Conservation (phyloP, 92 coral and sea anemone species). For the Parazoanthus atlanticus region DNA sequence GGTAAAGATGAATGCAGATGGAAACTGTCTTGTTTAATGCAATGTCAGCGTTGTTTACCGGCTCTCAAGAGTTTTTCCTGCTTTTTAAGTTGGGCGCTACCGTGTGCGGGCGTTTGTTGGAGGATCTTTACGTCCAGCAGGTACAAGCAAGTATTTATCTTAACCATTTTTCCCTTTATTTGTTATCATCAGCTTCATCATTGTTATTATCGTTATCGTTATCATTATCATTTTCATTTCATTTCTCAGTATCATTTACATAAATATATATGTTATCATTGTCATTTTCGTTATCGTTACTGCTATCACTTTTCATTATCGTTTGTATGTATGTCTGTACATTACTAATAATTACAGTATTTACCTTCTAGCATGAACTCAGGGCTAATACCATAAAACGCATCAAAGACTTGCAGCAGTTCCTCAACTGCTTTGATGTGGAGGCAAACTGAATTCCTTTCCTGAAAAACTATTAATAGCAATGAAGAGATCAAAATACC, state of each 20-base stretch:
- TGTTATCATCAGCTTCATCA: too few relatives aligned
- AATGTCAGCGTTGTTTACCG: background rate
- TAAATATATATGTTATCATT: too few relatives aligned
- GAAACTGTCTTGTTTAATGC: background rate
- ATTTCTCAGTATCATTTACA: too few relatives aligned
- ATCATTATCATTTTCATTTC: too few relatives aligned
- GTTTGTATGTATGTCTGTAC: too few relatives aligned
- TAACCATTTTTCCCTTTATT: background rate
- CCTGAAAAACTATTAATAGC: background rate
- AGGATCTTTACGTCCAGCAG: background rate
- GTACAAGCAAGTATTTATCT: background rate
- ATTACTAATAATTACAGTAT: background rate
- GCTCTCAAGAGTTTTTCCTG: background rate
- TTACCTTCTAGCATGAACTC: conserved; percentile 1
- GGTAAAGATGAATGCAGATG: background rate
- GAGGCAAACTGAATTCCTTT: background rate
- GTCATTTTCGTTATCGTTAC: too few relatives aligned
- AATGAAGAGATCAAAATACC: background rate
- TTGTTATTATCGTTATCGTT: too few relatives aligned
- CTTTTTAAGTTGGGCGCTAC: background rate
- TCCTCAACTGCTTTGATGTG: background rate
- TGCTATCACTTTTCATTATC: too few relatives aligned
- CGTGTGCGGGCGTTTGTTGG: background rate
- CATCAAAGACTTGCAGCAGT: background rate
- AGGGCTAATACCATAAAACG: background rate